These are phyloP conservation scores for Zaprionus bogoriensis DNA, from an alignment of 2,888 invertebrate genomes.

Conservation along the genomic window DNA sequence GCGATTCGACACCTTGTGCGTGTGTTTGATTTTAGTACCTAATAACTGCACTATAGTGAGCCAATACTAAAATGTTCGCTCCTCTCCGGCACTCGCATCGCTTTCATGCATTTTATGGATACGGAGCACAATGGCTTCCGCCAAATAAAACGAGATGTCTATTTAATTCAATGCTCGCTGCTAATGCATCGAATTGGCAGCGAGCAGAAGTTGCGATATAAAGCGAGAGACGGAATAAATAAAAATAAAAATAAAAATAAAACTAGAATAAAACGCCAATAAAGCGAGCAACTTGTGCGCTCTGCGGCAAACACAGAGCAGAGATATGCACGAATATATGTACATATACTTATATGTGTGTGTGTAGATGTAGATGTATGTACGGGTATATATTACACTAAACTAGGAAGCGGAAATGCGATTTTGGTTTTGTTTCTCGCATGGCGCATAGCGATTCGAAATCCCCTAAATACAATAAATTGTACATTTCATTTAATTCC, in stretches of 20 bases:
- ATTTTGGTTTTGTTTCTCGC: constrained; percentile 47
- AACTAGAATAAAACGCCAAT: constrained; percentile 66
- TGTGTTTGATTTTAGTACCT: neutral
- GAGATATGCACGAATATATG: neutral
- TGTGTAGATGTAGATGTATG: neutral
- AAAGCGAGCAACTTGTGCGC: constrained; percentile 43
- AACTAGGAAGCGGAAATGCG: constrained; percentile 70
- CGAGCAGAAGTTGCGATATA: constrained; percentile 4
- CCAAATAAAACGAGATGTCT: constrained; percentile 48
- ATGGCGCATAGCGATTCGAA: constrained; percentile 52
- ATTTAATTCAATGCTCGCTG: constrained; percentile 62
- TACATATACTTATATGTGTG: neutral
- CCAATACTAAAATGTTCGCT: neutral
- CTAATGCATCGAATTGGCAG: constrained; percentile 59
- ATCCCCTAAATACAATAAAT: constrained; percentile 79
- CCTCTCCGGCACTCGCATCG: neutral
- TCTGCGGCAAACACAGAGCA: neutral
- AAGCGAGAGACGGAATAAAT: constrained; percentile 27
- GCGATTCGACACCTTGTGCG: too few relatives aligned
- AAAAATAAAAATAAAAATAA: too few relatives aligned
- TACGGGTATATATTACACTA: constrained; percentile 60
- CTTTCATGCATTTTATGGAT: constrained; percentile 3
- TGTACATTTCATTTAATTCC: constrained; percentile 78
- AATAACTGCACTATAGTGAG: neutral
- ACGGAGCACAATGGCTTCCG: constrained; percentile 23